Conservation (phyloP, 92 coral and sea anemone species). For the Heteractis magnifica region DNA sequence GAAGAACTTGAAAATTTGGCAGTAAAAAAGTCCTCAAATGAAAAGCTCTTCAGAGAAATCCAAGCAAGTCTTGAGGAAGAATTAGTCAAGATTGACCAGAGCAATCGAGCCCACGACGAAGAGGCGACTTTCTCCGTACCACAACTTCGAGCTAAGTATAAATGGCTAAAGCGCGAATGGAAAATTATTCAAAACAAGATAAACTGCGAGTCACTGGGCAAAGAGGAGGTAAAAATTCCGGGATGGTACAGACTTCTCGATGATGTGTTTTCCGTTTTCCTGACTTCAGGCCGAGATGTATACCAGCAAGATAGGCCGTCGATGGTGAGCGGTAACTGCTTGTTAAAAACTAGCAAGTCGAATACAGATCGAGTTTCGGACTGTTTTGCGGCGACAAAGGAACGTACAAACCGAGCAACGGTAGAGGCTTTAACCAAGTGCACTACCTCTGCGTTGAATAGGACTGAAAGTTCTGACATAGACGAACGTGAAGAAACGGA, state of each 20-base stretch:
- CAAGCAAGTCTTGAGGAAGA: conserved; percentile 21
- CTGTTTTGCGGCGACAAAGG: neutral
- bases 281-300: conserved; percentile 7
- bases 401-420: neutral
- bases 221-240: conserved; percentile 12
- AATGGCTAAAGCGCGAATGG: conserved; percentile 59
- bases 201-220: neutral
- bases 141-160: conserved; percentile 45
- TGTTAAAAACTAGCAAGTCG: conserved; percentile 7
- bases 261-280: conserved; percentile 11
- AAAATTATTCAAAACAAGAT: conserved; percentile 32
- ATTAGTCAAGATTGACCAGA: conserved; percentile 22
- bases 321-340: conserved; percentile 28
- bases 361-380: neutral
- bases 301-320: neutral
- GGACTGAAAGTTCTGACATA: neutral
- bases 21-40: conserved; percentile 52
- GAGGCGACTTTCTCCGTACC: conserved; percentile 32
- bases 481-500: neutral
- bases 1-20: conserved; percentile 39
- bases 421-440: no score
- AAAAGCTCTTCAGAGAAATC: conserved; percentile 30
- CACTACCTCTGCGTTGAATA: neutral
- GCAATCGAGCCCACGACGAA: conserved; percentile 23
- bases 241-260: conserved; percentile 25